Evolutionary conservation across 2,113 vertebrate genomes (phyloP), one percentile per base, ranked within the genome.

Genomic region (Protobothrops mucrosquamatus): DNA sequence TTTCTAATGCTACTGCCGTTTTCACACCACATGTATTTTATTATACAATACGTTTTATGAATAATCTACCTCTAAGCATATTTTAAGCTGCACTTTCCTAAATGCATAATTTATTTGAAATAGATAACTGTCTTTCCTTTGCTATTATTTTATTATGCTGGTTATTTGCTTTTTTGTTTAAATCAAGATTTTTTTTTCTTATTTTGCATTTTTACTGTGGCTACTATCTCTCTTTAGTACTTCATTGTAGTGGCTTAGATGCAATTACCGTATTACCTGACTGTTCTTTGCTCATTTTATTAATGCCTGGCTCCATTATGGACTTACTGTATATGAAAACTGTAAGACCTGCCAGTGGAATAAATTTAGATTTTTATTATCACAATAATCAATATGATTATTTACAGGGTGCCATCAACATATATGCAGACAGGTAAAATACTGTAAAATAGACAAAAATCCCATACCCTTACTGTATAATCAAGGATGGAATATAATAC

Each of bases 11-110:
- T 26, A 90, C 29, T 69, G 87, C 29, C 88, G 2, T 92, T 94
- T 86, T 94, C 0, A 26, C 88, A 8, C 4, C 88, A 93, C 94
- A 85, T 22, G 48, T 64, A 26, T 87, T 92, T 92, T 87, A 61
- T 94, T 46, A 64, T 54, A 64, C 92, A 95, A 1, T 1, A 86
- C 0, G 3, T 90, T 92, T 94, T 93, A 86, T 26, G 89, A 91
- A 91, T 91, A 3, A 87, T 8, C 57, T 86, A 46, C 90, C 14
- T 6, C 87, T 6, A 90, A 87, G 20, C 10, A 51, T 0, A 48
- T 88, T 90, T 92, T 9, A 87, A 92, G 93, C 93, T n/a, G 89
- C 39, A 4, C 14, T 94, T 93, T 93, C 4, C 6, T 85, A 95
- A 91, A 92, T 51, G 51, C 20, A 51, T 89, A 48, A 92, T 87